Conservation (phyloP, 2,797 vertebrate species). For the Siniperca obscura region DNA sequence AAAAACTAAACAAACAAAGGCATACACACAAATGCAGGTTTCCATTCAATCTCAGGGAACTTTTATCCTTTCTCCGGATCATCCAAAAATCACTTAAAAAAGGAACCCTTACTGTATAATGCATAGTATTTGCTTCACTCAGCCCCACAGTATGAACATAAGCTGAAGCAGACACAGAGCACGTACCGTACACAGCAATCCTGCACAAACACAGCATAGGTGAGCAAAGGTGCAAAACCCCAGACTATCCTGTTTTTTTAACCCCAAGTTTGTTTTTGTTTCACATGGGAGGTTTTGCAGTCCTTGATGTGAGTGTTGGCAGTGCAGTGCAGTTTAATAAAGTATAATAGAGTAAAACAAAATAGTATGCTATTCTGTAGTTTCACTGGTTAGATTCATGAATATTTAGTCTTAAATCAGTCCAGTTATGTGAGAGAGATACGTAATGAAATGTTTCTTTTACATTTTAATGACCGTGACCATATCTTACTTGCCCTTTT, state of each 20-base stretch:
- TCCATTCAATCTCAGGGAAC: slow-evolving; percentile 17
- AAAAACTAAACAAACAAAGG: background rate
- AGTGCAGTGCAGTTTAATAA: background rate
- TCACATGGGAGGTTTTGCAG: background rate
- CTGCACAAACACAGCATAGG: slow-evolving; percentile 5
- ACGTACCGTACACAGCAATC: background rate
- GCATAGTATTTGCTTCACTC: slow-evolving; percentile 10
- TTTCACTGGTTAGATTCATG: background rate
- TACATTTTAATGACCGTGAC: slow-evolving; percentile 5
- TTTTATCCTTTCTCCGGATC: background rate
- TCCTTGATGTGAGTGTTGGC: background rate
- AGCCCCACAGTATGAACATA: slow-evolving; percentile 9
- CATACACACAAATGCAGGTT: background rate
- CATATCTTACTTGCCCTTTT: background rate
- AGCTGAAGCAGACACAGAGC: slow-evolving; percentile 5
- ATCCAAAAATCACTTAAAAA: slow-evolving; percentile 17
- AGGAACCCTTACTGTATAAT: slow-evolving; percentile 7
- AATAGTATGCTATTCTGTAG: no score
- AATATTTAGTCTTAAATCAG: background rate
- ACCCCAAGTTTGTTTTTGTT: background rate
- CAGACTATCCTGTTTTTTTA: background rate
- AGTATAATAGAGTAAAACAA: background rate
- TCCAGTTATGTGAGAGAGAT: background rate
- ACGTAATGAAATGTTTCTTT: background rate
- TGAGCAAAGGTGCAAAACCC: background rate